Percentiles rank a stretch among this genome's conserved stretches.
These are phyloP conservation scores for Andricus grossulariae DNA, from an alignment of 1,140 invertebrate species.

Conservation along the genomic window DNA sequence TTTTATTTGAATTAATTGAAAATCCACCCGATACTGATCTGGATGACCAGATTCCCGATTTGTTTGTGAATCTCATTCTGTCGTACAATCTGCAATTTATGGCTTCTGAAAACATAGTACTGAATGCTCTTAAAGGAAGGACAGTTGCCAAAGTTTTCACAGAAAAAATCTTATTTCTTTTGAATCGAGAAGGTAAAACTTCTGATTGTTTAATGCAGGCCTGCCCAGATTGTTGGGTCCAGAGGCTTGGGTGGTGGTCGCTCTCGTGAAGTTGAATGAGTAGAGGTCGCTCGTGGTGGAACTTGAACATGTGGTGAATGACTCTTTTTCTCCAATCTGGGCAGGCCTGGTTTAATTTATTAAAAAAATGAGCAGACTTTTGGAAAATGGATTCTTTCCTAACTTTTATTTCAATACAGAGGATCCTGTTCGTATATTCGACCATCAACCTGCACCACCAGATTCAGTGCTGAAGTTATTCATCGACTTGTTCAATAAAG, in stretches of 20 bases:
- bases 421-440: conserved; percentile 90
- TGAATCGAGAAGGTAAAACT: conserved; percentile 90
- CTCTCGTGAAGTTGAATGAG: too few relatives aligned
- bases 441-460: conserved; percentile 85
- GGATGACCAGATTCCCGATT: conserved; percentile 87
- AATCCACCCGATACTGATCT: conserved; percentile 84
- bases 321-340: too few relatives aligned
- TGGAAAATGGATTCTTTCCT: not conserved
- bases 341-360: too few relatives aligned
- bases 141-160: conserved; percentile 89
- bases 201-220: conserved; percentile 3
- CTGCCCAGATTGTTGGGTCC: too few relatives aligned
- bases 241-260: too few relatives aligned
- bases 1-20: conserved; percentile 89
- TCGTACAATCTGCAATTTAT: conserved; percentile 92
- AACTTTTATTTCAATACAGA: conserved; percentile 77
- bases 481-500: conserved; percentile 87
- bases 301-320: too few relatives aligned
- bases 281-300: too few relatives aligned
- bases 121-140: conserved; percentile 83
- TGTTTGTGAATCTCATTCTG: conserved; percentile 88
- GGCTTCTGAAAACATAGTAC: conserved; percentile 83
- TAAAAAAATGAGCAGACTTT: not conserved
- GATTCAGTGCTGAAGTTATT: conserved; percentile 93
- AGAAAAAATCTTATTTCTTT: conserved; percentile 89